Evolutionary conservation across 1,140 invertebrate genomes (phyloP), one percentile per base, ranked within the genome.

Genomic region (Myzus persicae): DNA sequence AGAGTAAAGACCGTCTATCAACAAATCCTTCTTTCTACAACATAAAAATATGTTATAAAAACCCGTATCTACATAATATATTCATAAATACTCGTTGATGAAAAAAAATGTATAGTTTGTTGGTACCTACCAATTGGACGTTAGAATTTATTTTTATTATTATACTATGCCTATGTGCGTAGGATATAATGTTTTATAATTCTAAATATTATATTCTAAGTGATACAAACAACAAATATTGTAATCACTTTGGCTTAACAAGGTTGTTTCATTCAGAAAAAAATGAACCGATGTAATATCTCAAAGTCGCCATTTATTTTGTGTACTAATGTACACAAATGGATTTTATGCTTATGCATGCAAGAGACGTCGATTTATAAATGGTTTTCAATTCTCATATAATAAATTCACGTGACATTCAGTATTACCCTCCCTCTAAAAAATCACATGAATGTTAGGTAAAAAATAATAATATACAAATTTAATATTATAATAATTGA

Each of bases 211-310:
- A 46, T n/a, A 1, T 46, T 44, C 11, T 36, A n/a, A n/a, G 26
- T 87, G 44, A 46, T 46, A 38, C 82, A 4, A 46, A 14, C 18
- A 46, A 36, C 31, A 24, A 14, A 84, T 40, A 87, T 20, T 36
- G 26, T 44, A 87, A 46, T n/a, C 18, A 20, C 4, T 20, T 20
- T 46, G 46, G 5, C 20, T 46, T 46, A 18, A 88, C 26, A 88
- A 48, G 18, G 44, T 48, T 48, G 18, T n/a, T 88, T 36, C 7
- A 36, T 46, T 36, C 31, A 20, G 26, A 88, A 48, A 24, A 48
- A 88, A 88, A 88, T 22, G 26, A 85, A 85, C 82, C 38, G 31
- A 88, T 46, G 44, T 36, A 88, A 88, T 48, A 88, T 24, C 31
- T 88, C 44, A 88, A 36, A 46, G 44, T 51, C 44, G 20, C 48